These are phyloP conservation scores for Mimachlamys varia DNA, from an alignment of 2,888 invertebrate genomes.

Conservation along the genomic window DNA sequence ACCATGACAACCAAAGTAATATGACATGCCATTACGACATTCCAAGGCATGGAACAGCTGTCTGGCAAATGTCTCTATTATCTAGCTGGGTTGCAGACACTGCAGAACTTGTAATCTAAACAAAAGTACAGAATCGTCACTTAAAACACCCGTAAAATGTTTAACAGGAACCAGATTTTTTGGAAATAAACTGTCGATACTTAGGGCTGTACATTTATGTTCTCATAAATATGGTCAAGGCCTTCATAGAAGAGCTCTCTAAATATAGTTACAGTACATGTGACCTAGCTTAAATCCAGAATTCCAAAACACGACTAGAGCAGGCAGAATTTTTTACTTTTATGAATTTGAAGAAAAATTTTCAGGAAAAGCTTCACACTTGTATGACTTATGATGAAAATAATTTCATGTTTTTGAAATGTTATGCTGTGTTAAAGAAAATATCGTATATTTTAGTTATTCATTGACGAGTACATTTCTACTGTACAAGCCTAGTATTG, in stretches of 20 bases:
- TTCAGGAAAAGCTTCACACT: too few relatives aligned
- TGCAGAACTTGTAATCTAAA: neutral
- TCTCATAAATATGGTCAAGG: neutral
- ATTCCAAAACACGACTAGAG: neutral
- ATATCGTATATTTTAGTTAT: neutral
- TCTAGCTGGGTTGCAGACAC: neutral
- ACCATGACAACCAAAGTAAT: slow-evolving; percentile 22
- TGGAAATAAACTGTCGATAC: neutral
- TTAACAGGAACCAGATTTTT: neutral
- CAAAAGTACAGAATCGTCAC: neutral
- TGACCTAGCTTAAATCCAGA: neutral
- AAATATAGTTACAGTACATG: neutral
- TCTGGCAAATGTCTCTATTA: neutral
- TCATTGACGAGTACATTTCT: neutral
- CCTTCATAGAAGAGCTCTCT: neutral
- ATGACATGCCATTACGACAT: neutral
- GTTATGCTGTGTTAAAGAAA: neutral
- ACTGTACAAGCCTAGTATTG: neutral
- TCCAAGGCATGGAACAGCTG: neutral
- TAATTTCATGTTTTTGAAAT: too few relatives aligned
- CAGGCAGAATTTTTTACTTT: too few relatives aligned
- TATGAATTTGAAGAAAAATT: too few relatives aligned
- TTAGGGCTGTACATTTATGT: neutral
- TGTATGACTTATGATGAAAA: too few relatives aligned
- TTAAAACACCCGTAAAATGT: neutral